Evolutionary conservation across 2,113 vertebrate species (phyloP), one percentile per base, ranked within the genome.

Genomic region (Falcunculus frontatus): DNA sequence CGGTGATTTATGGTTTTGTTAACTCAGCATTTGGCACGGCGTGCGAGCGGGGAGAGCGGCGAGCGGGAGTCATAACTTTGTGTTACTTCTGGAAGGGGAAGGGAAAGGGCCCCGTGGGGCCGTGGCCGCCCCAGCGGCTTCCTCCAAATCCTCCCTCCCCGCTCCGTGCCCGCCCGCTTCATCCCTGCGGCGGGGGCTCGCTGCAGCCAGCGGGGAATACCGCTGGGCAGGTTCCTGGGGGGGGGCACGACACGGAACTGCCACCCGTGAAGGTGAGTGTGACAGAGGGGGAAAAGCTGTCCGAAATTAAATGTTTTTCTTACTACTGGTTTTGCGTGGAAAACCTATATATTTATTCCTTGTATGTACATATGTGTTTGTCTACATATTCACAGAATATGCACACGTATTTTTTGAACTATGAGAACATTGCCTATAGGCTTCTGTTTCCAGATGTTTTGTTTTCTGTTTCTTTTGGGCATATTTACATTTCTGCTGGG

Each of bases 11-110:
- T 60, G 73, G 77, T 80, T 93, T 65, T 93, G 95, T 92, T 62
- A 89, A 74, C 77, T 94, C 93, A 89, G 96, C 95, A 33, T 69
- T 96, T 84, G 94, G 93, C 93, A 60, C 70, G 47, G 82, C 70
- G 75, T 32, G 88, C 85, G 50, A n/a, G 96, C 84, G 63, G 83
- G 44, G 63, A 92, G 90, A 53, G 93, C 82, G 19, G 72, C 53
- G 79, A 79, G 91, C 93, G 75, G 79, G 42, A 90, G 76, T 41
- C 60, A 21, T 35, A 82, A 94, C 75, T 95, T 95, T 84, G 49
- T 74, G 72, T 78, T 77, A 84, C 76, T 96, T 93, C 47, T 50
- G 90, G 74, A 67, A 63, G 72, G 84, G 50, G 23, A 62, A 64
- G 67, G 59, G 30, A 52, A 64, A 67, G 62, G 53, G 89, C 50